Evolutionary conservation across 2,888 invertebrate species (phyloP).

Genomic region (Eupithecia subfuscata): DNA sequence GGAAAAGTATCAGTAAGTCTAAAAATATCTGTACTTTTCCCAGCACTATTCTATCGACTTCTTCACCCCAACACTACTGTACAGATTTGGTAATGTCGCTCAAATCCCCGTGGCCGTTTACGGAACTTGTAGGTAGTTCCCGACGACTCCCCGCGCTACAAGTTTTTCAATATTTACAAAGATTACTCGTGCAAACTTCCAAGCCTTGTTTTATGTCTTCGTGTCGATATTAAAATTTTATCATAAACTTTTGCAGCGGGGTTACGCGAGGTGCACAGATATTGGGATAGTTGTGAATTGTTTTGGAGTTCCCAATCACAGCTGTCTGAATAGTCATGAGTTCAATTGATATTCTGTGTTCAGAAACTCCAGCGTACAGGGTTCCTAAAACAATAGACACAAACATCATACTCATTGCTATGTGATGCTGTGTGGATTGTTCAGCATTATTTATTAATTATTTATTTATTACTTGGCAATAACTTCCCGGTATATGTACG

Average conservation of each 20-base stretch:
- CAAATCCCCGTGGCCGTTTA: conserved; percentile 25
- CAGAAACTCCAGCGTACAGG: not conserved
- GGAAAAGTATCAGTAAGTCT: not conserved
- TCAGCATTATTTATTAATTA: too few relatives aligned
- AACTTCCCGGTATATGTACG: too few relatives aligned
- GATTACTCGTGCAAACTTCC: conserved; percentile 20
- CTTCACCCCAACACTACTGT: not conserved
- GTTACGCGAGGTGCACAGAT: not conserved
- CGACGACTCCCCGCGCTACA: conserved; percentile 20
- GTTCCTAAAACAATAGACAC: not conserved
- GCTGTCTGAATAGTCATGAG: conserved; percentile 5
- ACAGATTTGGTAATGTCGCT: conserved; percentile 4
- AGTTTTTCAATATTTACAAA: conserved; percentile 41
- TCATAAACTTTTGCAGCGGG: conserved; percentile 19
- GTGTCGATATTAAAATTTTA: conserved; percentile 30
- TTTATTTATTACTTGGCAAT: too few relatives aligned
- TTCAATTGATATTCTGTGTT: not conserved
- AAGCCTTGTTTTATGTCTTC: conserved; percentile 27
- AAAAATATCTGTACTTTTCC: not conserved
- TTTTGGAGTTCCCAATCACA: not conserved
- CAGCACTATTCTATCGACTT: not conserved
- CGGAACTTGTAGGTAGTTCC: conserved; percentile 44
- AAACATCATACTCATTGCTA: not conserved
- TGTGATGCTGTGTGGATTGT: too few relatives aligned
- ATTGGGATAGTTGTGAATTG: not conserved